These are phyloP conservation scores for Grantiella picta DNA, from an alignment of 2,113 vertebrate species.

Conservation along the genomic window DNA sequence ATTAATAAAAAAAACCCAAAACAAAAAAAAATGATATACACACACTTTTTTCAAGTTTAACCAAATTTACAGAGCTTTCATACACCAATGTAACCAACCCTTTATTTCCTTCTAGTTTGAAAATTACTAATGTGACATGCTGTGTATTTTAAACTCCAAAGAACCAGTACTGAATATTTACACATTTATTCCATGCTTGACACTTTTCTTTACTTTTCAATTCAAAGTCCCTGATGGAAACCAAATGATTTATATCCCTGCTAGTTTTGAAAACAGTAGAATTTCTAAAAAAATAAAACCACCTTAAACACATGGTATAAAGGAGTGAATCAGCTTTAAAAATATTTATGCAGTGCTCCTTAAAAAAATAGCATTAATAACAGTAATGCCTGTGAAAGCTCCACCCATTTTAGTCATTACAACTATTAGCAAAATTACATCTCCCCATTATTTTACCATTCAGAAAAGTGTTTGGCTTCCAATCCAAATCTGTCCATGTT, in stretches of 20 bases:
- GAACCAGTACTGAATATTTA: conserved; percentile 32
- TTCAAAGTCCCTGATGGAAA: conserved; percentile 13
- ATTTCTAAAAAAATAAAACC: background rate
- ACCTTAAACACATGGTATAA: background rate
- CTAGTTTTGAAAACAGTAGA: background rate
- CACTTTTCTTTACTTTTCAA: background rate
- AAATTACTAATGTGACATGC: background rate
- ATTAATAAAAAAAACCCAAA: background rate
- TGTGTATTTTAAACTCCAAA: background rate
- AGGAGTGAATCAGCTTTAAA: conserved; percentile 7
- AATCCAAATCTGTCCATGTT: background rate
- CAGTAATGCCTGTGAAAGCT: background rate
- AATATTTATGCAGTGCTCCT: conserved; percentile 14
- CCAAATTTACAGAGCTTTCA: background rate
- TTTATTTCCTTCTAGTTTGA: background rate
- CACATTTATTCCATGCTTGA: conserved; percentile 6
- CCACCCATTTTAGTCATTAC: background rate
- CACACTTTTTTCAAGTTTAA: background rate
- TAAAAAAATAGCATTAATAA: conserved; percentile 18
- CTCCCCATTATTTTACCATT: background rate
- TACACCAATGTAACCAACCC: background rate
- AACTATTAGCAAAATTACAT: background rate
- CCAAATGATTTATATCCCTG: background rate
- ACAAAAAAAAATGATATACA: background rate
- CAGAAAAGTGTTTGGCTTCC: background rate